Base-by-base conservation (phyloP, 92 coral and sea anemone genomes). In the Metridium senile region DNA sequence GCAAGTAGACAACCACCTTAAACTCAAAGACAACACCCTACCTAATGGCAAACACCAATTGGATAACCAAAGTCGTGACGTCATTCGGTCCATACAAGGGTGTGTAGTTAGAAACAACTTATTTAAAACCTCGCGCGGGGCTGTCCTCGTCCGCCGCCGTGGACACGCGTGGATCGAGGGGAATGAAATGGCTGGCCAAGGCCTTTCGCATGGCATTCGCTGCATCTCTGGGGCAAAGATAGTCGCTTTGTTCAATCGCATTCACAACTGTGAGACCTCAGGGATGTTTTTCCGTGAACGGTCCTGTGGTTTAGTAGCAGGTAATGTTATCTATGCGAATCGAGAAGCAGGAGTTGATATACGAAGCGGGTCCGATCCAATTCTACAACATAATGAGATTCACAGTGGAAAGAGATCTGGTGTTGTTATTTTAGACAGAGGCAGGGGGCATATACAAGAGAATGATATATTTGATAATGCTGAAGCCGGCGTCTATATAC, bases 121-220 rank as follows among this genome's bases (percentile, higher is more conserved):
- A 23, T 95, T 95, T 58, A 78, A 82, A 56, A 71, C 84, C 0
- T 89, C 93, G 26, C 86, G 89, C 52, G 97, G 97, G 21, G 99
- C 97, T 0, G 91, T 95, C 49, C 82, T 89, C 9, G 88, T 92
- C 23, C 75, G 99, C 6, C 89, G 97, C 13, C 84, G 93, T 31
- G 99, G 97, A 0, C 91, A 90, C 29, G 97, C 94, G 6, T 95
- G 99, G 99, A 79, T 95, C 62, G 99, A 95, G 67, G 91, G 99
- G 6, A 92, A 91, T 71, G 93, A 95, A 81, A 89, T 95, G 74
- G 65, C 82, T 2, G 59, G 59, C 59, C 9, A 2, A 27, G 81
- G 81, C 26, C 68, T 95, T 30, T 80, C 84, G 9, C 91, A 92
- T 61, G 99, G 97, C 16, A 68, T 95, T 28, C 82, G 97, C 9